These are phyloP conservation scores for Sphyrna mokarran DNA, from an alignment of 2,113 vertebrate species.

Conservation along the genomic window DNA sequence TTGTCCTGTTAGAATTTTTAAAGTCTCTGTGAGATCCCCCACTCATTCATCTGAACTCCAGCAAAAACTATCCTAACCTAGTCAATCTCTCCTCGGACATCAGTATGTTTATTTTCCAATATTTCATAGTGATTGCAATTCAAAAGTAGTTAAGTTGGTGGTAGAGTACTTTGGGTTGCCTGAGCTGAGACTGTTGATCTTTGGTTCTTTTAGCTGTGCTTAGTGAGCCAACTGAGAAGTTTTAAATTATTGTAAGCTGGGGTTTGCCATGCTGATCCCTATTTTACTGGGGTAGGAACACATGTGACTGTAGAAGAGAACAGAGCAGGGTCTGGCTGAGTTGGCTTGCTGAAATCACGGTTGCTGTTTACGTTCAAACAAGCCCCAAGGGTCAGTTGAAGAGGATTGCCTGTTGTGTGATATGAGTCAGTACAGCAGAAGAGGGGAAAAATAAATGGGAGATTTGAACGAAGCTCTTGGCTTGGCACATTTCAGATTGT, in stretches of 20 bases:
- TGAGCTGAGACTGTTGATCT: not conserved
- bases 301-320: not conserved
- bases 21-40: too few species aligned
- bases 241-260: not conserved
- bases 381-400: not conserved
- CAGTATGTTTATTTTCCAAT: not conserved
- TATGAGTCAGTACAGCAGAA: not conserved
- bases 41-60: too few species aligned
- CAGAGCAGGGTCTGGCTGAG: not conserved
- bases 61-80: too few species aligned
- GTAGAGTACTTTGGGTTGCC: not conserved
- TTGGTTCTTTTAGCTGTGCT: not conserved
- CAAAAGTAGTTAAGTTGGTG: not conserved
- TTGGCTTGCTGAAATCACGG: not conserved
- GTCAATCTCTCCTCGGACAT: too few species aligned
- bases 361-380: not conserved
- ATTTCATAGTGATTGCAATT: not conserved
- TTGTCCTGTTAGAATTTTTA: too few species aligned
- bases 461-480: not conserved
- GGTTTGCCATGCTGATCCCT: not conserved
- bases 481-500: not conserved
- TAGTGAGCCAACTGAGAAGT: not conserved
- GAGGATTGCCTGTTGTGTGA: not conserved
- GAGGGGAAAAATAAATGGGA: not conserved
- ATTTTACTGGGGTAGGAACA: not conserved